Evolutionary conservation across 2,797 vertebrate genomes (phyloP), one percentile per base, ranked within the genome.

Genomic region (Salmo trutta): DNA sequence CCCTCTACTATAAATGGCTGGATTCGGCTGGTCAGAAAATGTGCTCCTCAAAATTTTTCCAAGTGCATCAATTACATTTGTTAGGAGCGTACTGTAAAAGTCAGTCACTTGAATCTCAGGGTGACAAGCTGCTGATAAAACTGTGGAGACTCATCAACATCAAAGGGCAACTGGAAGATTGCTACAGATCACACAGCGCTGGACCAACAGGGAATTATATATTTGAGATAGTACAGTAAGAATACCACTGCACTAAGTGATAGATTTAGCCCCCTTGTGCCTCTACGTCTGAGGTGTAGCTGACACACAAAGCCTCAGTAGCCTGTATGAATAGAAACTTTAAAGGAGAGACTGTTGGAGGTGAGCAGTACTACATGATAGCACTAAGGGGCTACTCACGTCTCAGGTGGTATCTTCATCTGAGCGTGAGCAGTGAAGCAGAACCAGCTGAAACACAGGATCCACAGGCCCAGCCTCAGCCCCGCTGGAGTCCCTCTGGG

Each of bases 401-500:
- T 74, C 59, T 74, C 73, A 41, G 73, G 73, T 21, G 73, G 73
- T 12, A 74, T 74, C 56, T 74, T 74, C 73, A 74, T 74, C 56
- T 74, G 73, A 24, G 73, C 73, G 19, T 74, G 56, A 41, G 59
- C 19, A 19, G 33, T 41, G 73, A 64, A 33, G 31, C 73, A 65
- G 14, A 64, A 59, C 29, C 73, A 62, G 73, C 54, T 21, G 21
- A 74, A 19, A 47, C 19, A 41, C 29, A 74, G n/a, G 31, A 74
- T 21, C 73, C 73, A 74, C 19, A 74, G 56, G 56, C 73, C 73
- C 19, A 64, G 33, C n/a, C 31, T 64, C 73, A 74, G 73, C 7
- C 31, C 54, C 27, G 19, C 33, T 8, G 59, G 59, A 8, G 59
- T 62, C 59, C 19, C 31, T 36, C 56, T 15, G 17, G 4, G 31